These are phyloP conservation scores for Epirrita christyi DNA, from an alignment of 2,888 invertebrate species.

Conservation along the genomic window DNA sequence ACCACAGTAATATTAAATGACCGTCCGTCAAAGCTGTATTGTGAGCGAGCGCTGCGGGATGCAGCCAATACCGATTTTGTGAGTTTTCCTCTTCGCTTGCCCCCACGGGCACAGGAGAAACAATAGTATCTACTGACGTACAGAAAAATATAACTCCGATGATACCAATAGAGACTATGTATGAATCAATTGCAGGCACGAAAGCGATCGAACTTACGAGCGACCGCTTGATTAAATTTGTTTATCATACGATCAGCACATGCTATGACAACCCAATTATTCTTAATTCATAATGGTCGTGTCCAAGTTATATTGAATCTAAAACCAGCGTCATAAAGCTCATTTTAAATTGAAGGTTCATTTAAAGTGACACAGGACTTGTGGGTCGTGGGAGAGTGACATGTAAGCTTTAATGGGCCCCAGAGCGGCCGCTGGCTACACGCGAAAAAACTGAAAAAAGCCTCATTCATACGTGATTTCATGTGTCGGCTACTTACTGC, in stretches of 20 bases:
- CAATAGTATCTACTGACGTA: constrained; percentile 7
- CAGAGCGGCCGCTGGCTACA: constrained; percentile 76
- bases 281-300: too few relatives aligned
- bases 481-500: constrained; percentile 83
- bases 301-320: neutral
- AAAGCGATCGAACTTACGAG: too few relatives aligned
- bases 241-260: too few relatives aligned
- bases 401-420: constrained; percentile 83
- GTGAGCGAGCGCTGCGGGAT: constrained; percentile 73
- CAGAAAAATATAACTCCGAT: neutral
- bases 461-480: constrained; percentile 84
- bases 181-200: too few relatives aligned
- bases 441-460: constrained; percentile 81
- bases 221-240: too few relatives aligned
- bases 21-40: constrained; percentile 83
- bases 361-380: constrained; percentile 11
- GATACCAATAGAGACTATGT: neutral
- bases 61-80: constrained; percentile 81
- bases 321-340: neutral
- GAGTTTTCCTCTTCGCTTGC: constrained; percentile 65
- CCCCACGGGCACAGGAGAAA: constrained; percentile 34
- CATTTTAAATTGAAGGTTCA: constrained; percentile 22
- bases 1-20: constrained; percentile 85
- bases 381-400: constrained; percentile 71
- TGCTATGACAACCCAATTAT: too few relatives aligned